Conservation (phyloP, 1,140 invertebrate species). For the Nixonia krombeini region DNA sequence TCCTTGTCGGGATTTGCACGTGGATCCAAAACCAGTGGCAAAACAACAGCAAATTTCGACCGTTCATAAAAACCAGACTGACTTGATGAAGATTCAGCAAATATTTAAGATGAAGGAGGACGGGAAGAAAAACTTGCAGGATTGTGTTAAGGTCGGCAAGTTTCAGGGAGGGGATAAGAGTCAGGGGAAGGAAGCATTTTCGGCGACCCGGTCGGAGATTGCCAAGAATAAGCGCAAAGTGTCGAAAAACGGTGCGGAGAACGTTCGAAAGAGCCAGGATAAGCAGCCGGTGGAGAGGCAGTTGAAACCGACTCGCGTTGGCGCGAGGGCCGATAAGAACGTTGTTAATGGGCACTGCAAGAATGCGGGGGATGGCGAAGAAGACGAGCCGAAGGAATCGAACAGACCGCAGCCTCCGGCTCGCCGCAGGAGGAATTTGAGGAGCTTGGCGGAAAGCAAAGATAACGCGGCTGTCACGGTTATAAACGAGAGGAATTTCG, state of each 20-base stretch:
- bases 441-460: not conserved
- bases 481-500: too few species aligned
- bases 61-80: conserved; percentile 54
- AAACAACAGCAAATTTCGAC: conserved; percentile 14
- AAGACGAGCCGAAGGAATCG: conserved; percentile 10
- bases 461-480: not conserved
- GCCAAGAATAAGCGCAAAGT: conserved; percentile 19
- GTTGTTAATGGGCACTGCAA: not conserved
- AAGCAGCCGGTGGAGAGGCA: not conserved
- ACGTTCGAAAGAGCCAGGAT: not conserved
- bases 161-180: conserved; percentile 29
- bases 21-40: conserved; percentile 4
- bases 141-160: conserved; percentile 9
- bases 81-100: conserved; percentile 45
- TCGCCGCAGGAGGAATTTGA: conserved; percentile 35
- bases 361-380: not conserved
- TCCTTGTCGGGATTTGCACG: too few species aligned
- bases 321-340: not conserved
- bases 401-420: conserved; percentile 31
- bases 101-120: conserved; percentile 36
- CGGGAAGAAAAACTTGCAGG: not conserved
- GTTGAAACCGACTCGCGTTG: too few species aligned
- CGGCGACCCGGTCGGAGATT: conserved; percentile 21
- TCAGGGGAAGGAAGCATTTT: conserved; percentile 36
- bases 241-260: not conserved